These are phyloP conservation scores for Liposcelis brunnea DNA, from an alignment of 2,888 invertebrate species.

Conservation along the genomic window DNA sequence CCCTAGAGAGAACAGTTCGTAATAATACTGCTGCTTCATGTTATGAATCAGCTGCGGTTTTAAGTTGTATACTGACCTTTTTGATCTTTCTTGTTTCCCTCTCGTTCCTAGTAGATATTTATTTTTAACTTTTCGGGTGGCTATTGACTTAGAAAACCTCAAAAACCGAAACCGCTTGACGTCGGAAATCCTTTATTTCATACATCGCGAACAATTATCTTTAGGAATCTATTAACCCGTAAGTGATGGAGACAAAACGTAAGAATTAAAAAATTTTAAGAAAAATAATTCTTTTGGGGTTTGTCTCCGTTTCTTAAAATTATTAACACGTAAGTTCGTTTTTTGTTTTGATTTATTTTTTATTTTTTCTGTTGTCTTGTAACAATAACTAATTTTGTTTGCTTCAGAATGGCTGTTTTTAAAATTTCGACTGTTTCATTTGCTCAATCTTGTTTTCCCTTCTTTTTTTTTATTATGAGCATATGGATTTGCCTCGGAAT, in stretches of 20 bases:
- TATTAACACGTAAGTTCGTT: constrained; percentile 11
- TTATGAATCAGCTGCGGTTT: not conserved
- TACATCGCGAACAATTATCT: too few relatives aligned
- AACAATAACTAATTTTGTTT: too few relatives aligned
- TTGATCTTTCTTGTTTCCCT: constrained; percentile 8
- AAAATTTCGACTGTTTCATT: too few relatives aligned
- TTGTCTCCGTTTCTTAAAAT: not conserved
- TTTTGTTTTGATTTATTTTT: constrained; percentile 10
- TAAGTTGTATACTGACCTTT: constrained; percentile 9
- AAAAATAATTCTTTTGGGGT: not conserved
- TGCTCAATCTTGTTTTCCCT: too few relatives aligned
- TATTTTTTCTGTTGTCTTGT: constrained; percentile 3
- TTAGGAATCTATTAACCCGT: too few relatives aligned
- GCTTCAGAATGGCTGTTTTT: too few relatives aligned
- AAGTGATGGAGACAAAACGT: not conserved
- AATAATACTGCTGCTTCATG: too few relatives aligned
- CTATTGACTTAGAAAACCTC: too few relatives aligned
- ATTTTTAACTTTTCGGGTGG: not conserved
- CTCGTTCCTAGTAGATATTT: constrained; percentile 11
- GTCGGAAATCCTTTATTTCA: too few relatives aligned
- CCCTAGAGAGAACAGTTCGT: too few relatives aligned
- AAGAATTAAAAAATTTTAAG: not conserved
- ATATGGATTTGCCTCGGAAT: constrained; percentile 5
- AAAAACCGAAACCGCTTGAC: too few relatives aligned
- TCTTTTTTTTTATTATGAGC: not conserved